Base-by-base conservation (phyloP, 2,797 vertebrate genomes). In the Urosaurus nigricauda region DNA sequence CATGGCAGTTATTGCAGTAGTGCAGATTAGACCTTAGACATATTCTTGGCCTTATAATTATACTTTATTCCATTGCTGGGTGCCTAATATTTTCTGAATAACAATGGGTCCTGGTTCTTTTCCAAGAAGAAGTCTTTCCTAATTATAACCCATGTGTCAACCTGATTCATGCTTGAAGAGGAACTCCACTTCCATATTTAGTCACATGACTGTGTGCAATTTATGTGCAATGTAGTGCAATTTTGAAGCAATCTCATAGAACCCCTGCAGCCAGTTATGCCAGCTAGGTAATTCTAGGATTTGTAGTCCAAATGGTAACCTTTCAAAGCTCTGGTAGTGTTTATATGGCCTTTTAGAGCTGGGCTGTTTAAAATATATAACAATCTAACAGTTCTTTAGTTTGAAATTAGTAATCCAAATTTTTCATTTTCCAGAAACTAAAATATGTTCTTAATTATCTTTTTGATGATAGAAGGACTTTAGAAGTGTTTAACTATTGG, bases 341-440 rank as follows among this genome's bases (percentile, higher is more conserved):
- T 68, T 68, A 78, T 35, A 16, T 68, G 32, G 7, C 17, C 19
- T 83, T 83, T 87, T 75, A 71, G 29, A 75, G 16, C 5, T 60
- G 3, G 47, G 13, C 21, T 74, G 4, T 79, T 84, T 60, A 32
- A 84, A 70, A 47, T 60, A 14, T 29, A 32, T 43, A 68, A 51
- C 47, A 51, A 11, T 16, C 43, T 43, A 82, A 43, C 4, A 11
- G 43, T 83, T 75, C 40, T 75, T 51, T 84, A 13, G 3, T 71
- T 43, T 83, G 56, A 70, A 83, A 88, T 65, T 58, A 71, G 5
- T 88, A 56, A 19, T 78, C 37, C 37, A 68, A 53, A 78, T 13
- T 35, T 29, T 32, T 68, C 37, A 29, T 43, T n/a, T 16, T 78
- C 84, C 63, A 84, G 29, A 70, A 32, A 32, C 40, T 13, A 19